phyloP scores from a whole-genome alignment of 2,113 vertebrate species.

The Raphicerus campestris region DNA sequence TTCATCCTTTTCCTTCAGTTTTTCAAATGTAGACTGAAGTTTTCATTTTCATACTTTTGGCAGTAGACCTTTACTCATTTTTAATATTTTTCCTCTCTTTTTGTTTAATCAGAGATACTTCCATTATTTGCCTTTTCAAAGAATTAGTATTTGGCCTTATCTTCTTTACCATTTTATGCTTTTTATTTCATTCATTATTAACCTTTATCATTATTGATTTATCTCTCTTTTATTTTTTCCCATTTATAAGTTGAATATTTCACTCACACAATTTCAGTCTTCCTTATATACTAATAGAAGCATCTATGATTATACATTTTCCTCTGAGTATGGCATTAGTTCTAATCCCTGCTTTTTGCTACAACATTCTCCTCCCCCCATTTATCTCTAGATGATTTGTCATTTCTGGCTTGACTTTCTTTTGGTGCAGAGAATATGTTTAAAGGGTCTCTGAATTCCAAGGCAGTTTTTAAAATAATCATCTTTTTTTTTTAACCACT shows the following conservation, averaged over 20 bases:
- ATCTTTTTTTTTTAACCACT: background rate
- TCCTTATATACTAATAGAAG: background rate
- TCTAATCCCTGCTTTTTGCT: background rate
- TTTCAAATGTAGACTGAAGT: slow-evolving; percentile 1
- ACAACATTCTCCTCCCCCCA: background rate
- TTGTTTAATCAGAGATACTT: background rate
- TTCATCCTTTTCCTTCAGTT: background rate
- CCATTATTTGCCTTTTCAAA: background rate
- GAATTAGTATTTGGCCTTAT: background rate
- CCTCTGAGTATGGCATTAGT: background rate
- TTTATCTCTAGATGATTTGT: background rate
- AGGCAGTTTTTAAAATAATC: background rate
- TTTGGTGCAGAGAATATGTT: background rate
- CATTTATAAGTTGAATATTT: slow-evolving; percentile 3
- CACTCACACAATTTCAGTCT: background rate
- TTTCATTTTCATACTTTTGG: background rate
- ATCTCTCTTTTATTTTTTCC: background rate
- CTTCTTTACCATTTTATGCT: background rate
- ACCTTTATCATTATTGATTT: slow-evolving; percentile 2
- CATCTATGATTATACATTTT: background rate
- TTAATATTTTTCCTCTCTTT: background rate
- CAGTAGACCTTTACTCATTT: background rate
- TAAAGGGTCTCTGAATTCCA: background rate
- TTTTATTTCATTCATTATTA: background rate
- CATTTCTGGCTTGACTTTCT: slow-evolving; percentile 2